These are phyloP conservation scores for Cassiopea andromeda DNA, from an alignment of 30 jellyfish, hydroid and myxozoan species.

Conservation along the genomic window DNA sequence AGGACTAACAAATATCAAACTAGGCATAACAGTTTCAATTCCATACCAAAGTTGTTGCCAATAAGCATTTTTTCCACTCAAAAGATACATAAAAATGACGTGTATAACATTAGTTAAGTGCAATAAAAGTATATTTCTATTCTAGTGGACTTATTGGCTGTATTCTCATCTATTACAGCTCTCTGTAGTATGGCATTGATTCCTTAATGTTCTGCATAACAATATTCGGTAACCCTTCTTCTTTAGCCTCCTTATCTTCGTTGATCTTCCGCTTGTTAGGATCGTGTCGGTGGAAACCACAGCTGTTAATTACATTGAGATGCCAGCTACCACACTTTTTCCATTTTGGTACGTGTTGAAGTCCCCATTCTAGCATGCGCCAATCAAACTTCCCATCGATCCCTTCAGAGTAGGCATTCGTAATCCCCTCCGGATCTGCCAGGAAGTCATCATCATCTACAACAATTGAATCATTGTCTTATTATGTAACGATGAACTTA, in stretches of 20 bases:
- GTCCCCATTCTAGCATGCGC: conserved; percentile 92
- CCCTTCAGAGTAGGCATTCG: conserved; percentile 84
- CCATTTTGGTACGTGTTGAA: conserved; percentile 36
- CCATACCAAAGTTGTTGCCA: too few species aligned
- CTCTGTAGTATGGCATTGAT: conserved; percentile 71
- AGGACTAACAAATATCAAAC: too few species aligned
- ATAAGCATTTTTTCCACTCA: too few species aligned
- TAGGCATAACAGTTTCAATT: too few species aligned
- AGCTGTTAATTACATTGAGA: conserved; percentile 85
- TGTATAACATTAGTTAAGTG: background rate
- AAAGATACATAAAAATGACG: too few species aligned
- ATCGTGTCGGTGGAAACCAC: conserved; percentile 84
- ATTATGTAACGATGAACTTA: conserved; percentile 35
- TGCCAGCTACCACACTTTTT: conserved; percentile 77
- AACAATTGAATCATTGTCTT: conserved; percentile 69
- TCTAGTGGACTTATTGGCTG: background rate
- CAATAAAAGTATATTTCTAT: background rate
- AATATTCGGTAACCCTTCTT: conserved; percentile 52
- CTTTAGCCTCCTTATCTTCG: background rate
- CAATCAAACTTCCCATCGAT: conserved; percentile 77
- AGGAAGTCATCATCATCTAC: conserved; percentile 92
- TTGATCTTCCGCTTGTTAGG: conserved; percentile 51
- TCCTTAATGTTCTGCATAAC: conserved; percentile 76
- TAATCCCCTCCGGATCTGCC: conserved; percentile 86
- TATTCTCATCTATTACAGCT: conserved; percentile 54